Evolutionary conservation across 2,113 vertebrate genomes (phyloP).

Genomic region (Trichomycterus rosablanca): DNA sequence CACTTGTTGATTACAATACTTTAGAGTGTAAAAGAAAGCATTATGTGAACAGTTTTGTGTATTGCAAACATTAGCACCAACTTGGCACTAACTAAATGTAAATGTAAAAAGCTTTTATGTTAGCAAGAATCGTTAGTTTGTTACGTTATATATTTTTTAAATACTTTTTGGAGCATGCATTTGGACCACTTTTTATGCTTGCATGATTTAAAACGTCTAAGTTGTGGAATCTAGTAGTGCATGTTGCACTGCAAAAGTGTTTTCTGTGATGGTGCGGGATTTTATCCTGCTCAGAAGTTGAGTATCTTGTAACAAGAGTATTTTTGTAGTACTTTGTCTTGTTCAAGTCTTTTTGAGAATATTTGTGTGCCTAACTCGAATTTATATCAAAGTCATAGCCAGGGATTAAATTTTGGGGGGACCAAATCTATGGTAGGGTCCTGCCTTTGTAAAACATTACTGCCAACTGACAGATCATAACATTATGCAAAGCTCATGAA

Average conservation of each 20-base stretch:
- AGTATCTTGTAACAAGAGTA: constrained; percentile 47
- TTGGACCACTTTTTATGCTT: not conserved
- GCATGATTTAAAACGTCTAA: not conserved
- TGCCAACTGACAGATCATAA: too few species aligned
- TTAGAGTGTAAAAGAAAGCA: not conserved
- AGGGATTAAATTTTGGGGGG: too few species aligned
- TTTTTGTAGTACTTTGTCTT: not conserved
- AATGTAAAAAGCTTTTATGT: too few species aligned
- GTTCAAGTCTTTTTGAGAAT: not conserved
- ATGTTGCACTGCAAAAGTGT: constrained; percentile 8
- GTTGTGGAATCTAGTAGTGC: constrained; percentile 1
- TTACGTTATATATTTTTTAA: too few species aligned
- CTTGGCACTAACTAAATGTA: too few species aligned
- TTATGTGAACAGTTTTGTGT: not conserved
- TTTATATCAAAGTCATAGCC: too few species aligned
- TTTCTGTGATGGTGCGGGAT: constrained; percentile 7
- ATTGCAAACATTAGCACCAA: too few species aligned
- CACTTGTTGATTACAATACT: not conserved
- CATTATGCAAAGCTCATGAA: too few species aligned
- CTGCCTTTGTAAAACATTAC: too few species aligned
- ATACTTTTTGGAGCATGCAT: too few species aligned
- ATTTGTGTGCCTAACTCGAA: not conserved
- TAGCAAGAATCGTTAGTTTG: too few species aligned
- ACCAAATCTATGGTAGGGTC: too few species aligned
- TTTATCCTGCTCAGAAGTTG: constrained; percentile 1